A percentile compares a stretch with the other conserved stretches of the same genome.
Evolutionary conservation across 2,113 vertebrate genomes (phyloP).

Genomic region (Mirza zaza): DNA sequence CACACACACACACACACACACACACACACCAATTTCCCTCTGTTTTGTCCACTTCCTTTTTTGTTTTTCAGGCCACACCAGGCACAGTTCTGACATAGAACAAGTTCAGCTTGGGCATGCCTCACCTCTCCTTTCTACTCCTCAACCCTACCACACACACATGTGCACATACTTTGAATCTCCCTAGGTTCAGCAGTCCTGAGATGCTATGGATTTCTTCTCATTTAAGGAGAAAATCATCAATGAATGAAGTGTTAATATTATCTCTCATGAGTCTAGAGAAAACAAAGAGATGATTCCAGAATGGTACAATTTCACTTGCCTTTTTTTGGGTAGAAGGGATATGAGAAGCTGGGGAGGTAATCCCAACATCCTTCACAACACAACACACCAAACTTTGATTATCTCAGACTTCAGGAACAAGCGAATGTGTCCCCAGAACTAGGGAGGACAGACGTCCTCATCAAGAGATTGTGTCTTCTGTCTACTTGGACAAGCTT

Average conservation of each 20-base stretch:
- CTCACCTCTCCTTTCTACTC: background rate
- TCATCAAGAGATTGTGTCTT: background rate
- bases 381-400: background rate
- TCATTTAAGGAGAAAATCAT: background rate
- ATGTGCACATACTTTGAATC: accelerated
- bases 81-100: background rate
- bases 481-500: background rate
- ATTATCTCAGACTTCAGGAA: background rate
- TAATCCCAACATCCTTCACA: background rate
- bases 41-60: background rate
- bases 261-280: background rate
- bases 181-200: background rate
- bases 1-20: accelerated
- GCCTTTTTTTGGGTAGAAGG: background rate
- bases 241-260: background rate
- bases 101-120: background rate
- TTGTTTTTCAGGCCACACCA: background rate
- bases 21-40: background rate
- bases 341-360: background rate
- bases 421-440: background rate
- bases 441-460: background rate
- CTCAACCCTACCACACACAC: background rate
- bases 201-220: background rate
- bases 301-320: background rate
- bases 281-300: background rate